Evolutionary conservation across 2,888 invertebrate genomes (phyloP), one percentile per base, ranked within the genome.

Genomic region (Polyommatus iphigenia): DNA sequence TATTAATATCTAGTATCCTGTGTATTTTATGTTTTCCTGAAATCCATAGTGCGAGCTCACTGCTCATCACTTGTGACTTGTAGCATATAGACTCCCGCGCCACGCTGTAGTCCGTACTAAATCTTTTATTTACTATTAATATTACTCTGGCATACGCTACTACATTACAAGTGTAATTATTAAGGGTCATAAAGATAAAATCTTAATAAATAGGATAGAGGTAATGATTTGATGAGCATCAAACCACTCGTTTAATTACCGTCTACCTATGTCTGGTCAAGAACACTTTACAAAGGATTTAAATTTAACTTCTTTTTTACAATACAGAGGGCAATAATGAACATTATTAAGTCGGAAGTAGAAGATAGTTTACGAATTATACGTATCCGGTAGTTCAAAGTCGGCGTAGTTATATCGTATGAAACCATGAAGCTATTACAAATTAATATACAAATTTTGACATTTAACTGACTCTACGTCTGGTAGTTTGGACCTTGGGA

Each of bases 311-410:
- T 72, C n/a, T 36, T 72, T 32, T 41, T n/a, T 41, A 73, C 24
- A 73, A 73, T 2, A 46, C 73, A 41, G 6, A 20, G 20, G 83
- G 84, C 67, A 29, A 4, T 6, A 29, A 15, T 6, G 15, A 67
- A 15, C 5, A 29, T 67, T 32, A 18, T 32, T 15, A 67, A 67
- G 29, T 29, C 15, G 32, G 29, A 67, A 32, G 29, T 29, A 67
- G 18, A 67, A 24, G 24, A 62, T 24, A 24, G 13, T 62, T 18
- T 29, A 67, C 15, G 29, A 67, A 29, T 13, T 20, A 62, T 15
- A 15, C 67, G 15, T 67, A 18, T 67, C 67, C 67, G 29, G 4
- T 29, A 3, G 13, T 67, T 67, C 15, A 20, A 62, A 13, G 13
- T 20, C 24, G 62, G 1, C 13, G 24, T 24, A 10, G 3, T 10